Conservation (phyloP, 1,140 invertebrate species). For the Drosophila orena region DNA sequence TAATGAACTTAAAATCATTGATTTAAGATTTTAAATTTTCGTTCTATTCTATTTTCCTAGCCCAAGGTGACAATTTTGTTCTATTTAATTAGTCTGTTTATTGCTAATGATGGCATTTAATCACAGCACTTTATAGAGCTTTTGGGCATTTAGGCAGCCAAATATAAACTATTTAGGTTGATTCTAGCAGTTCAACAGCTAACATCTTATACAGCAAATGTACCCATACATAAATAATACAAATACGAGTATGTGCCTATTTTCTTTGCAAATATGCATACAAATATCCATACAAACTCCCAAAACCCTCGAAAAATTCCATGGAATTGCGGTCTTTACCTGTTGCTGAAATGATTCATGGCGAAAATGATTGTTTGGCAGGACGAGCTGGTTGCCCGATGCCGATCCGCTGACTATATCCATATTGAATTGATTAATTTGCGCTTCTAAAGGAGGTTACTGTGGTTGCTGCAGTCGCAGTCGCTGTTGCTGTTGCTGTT, state of each 20-base stretch:
- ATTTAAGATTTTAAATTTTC: neutral
- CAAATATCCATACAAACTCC: neutral
- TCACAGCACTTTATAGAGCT: slow-evolving; percentile 13
- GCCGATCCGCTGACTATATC: slow-evolving; percentile 74
- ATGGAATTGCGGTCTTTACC: slow-evolving; percentile 61
- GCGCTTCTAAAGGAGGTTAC: slow-evolving; percentile 31
- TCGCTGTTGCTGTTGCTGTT: neutral
- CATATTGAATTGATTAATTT: slow-evolving; percentile 53
- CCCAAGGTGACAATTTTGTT: neutral
- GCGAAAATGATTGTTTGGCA: slow-evolving; percentile 84
- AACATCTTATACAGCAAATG: too few species aligned
- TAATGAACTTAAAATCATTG: neutral
- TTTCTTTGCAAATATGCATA: neutral
- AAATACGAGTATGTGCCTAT: too few species aligned
- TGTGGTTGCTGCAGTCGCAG: slow-evolving; percentile 22
- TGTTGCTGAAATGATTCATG: slow-evolving; percentile 82
- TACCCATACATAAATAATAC: too few species aligned
- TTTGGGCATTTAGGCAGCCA: slow-evolving; percentile 4
- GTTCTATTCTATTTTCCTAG: too few species aligned
- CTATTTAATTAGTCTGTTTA: too few species aligned
- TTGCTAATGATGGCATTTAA: slow-evolving; percentile 32
- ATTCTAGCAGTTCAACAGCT: too few species aligned
- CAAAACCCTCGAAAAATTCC: neutral
- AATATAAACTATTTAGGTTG: neutral
- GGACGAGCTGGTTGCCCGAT: slow-evolving; percentile 78